Conservation (phyloP, 2,797 vertebrate species). For the Sitta carolinensis region DNA sequence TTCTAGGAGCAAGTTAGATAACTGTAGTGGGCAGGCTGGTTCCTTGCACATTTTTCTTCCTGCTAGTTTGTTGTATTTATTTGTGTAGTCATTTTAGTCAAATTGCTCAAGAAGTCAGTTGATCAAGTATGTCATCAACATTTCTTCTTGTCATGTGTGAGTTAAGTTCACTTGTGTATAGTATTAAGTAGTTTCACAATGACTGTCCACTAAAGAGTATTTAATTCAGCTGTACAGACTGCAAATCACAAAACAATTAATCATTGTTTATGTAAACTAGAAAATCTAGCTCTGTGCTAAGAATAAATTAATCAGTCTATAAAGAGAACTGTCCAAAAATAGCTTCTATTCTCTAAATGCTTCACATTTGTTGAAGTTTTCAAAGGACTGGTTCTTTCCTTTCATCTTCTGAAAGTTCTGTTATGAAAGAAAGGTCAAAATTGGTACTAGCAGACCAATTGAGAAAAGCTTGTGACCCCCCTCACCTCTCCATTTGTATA, state of each 20-base stretch:
- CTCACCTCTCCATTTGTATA: background rate
- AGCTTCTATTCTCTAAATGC: background rate
- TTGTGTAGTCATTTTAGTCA: background rate
- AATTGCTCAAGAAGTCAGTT: background rate
- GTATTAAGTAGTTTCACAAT: background rate
- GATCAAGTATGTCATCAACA: background rate
- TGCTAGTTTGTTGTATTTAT: background rate
- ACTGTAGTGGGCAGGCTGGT: background rate
- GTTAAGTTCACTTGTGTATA: background rate
- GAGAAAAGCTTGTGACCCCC: background rate
- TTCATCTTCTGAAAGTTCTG: background rate
- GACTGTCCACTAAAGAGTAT: background rate
- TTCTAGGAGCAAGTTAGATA: background rate
- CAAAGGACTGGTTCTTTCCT: background rate
- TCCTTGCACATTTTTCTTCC: background rate
- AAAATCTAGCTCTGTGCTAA: background rate
- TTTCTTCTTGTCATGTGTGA: background rate
- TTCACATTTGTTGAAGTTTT: background rate
- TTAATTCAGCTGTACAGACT: background rate
- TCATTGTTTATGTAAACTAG: constrained; percentile 37
- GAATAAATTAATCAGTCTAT: constrained; percentile 10
- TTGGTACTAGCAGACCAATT: background rate
- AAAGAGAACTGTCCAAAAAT: background rate
- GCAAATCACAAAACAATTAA: constrained; percentile 40
- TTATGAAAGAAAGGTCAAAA: background rate